These are phyloP conservation scores for Datnioides undecimradiatus DNA, from an alignment of 2,113 vertebrate species.

Conservation along the genomic window DNA sequence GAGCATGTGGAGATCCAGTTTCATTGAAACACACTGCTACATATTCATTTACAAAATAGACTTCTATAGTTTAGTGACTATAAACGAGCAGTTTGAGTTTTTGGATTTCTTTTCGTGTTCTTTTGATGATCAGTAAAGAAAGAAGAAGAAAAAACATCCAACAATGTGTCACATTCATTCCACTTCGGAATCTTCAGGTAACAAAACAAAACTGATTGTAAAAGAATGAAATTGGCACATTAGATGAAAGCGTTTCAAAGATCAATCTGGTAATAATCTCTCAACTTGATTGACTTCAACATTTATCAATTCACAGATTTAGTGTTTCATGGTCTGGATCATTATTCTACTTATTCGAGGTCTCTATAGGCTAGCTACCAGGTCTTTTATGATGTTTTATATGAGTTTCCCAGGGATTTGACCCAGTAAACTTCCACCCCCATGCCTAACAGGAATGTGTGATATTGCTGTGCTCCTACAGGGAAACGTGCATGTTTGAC, in stretches of 20 bases:
- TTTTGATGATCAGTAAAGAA: not conserved
- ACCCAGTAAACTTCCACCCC: conserved; percentile 1
- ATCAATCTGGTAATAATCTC: too few relatives aligned
- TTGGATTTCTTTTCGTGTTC: not conserved
- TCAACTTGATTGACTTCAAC: too few relatives aligned
- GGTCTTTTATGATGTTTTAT: not conserved
- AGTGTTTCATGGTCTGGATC: not conserved
- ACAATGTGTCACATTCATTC: not conserved
- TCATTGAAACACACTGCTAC: not conserved
- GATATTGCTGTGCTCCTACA: not conserved
- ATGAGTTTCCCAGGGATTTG: not conserved
- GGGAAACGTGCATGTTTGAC: not conserved
- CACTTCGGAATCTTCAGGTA: not conserved
- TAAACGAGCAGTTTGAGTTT: not conserved
- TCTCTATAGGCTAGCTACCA: not conserved
- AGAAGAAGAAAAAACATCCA: not conserved
- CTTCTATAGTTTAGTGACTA: not conserved
- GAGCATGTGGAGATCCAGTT: not conserved
- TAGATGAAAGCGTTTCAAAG: not conserved
- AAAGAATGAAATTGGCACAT: not conserved
- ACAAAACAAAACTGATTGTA: not conserved
- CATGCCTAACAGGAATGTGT: not conserved
- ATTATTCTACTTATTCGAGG: not conserved
- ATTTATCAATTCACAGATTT: not conserved
- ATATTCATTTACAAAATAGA: not conserved